These are phyloP conservation scores for Corythucha ciliata DNA, from an alignment of 2,888 invertebrate species.

Conservation along the genomic window DNA sequence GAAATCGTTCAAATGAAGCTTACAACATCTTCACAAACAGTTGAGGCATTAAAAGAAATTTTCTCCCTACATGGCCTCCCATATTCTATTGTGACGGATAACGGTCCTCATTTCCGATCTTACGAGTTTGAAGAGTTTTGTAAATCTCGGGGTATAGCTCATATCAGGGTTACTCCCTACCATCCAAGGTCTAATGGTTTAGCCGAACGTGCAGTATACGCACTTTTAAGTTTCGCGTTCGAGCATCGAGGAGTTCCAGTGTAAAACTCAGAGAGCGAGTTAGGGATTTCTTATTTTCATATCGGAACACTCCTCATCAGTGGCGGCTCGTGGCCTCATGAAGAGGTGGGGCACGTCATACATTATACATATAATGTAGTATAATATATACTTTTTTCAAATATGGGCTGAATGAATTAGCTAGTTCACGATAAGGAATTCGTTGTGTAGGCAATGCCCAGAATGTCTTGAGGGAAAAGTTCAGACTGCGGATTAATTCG, in stretches of 20 bases:
- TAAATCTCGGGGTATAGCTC: background rate
- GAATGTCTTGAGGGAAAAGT: too few species aligned
- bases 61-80: constrained; percentile 29
- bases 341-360: too few species aligned
- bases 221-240: constrained; percentile 30
- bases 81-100: constrained; percentile 19
- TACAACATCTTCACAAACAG: background rate
- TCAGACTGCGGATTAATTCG: too few species aligned
- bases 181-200: constrained; percentile 33
- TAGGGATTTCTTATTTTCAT: constrained; percentile 23
- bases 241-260: constrained; percentile 12
- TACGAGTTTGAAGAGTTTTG: background rate
- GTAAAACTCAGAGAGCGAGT: constrained; percentile 26
- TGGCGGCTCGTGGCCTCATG: too few species aligned
- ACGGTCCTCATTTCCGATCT: constrained; percentile 2
- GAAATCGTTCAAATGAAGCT: constrained; percentile 21
- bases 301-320: constrained; percentile 21
- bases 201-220: constrained; percentile 35
- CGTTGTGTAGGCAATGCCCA: too few species aligned
- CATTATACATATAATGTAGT: too few species aligned
- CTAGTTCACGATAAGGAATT: too few species aligned
- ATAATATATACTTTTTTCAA: too few species aligned
- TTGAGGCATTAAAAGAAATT: background rate
- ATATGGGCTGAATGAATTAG: too few species aligned
- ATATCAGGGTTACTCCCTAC: constrained; percentile 26